Conservation (phyloP, 1,140 invertebrate species). For the Euglossa dilemma region DNA sequence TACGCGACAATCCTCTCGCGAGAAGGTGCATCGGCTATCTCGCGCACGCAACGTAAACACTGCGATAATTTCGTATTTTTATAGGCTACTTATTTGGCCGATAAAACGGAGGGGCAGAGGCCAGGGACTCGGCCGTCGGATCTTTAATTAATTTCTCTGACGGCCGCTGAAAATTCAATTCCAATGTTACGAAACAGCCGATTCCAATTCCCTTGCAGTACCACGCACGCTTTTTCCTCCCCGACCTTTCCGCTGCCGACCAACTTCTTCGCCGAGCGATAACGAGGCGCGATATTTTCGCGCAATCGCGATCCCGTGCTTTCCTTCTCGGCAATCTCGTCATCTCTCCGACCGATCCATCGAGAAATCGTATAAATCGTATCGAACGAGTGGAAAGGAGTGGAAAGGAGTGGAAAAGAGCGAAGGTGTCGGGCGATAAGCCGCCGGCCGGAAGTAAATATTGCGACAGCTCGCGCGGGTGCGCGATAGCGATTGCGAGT, state of each 20-base stretch:
- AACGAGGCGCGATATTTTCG: too few species aligned
- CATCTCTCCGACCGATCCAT: too few species aligned
- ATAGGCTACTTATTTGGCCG: constrained; percentile 27
- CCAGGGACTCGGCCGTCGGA: constrained; percentile 18
- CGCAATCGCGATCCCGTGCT: too few species aligned
- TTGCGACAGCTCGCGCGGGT: constrained; percentile 1
- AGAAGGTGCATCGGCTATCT: constrained; percentile 9
- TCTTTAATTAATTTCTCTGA: constrained; percentile 27
- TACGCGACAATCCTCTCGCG: not conserved
- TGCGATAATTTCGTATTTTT: constrained; percentile 32
- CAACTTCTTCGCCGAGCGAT: too few species aligned
- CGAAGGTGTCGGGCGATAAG: constrained; percentile 11
- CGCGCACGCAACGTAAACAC: constrained; percentile 23
- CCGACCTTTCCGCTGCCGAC: too few species aligned
- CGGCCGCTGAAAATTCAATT: not conserved
- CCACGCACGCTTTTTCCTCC: too few species aligned
- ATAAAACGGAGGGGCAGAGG: constrained; percentile 19
- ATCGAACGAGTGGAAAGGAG: not conserved
- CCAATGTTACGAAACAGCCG: not conserved
- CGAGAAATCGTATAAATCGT: not conserved
- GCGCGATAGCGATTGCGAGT: constrained; percentile 13
- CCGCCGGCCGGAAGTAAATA: constrained; percentile 2
- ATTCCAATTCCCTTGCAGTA: not conserved
- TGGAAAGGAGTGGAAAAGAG: not conserved
- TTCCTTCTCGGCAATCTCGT: too few species aligned